Conservation (phyloP, 1,140 invertebrate genomes). For the Philopotamus ludificatus region DNA sequence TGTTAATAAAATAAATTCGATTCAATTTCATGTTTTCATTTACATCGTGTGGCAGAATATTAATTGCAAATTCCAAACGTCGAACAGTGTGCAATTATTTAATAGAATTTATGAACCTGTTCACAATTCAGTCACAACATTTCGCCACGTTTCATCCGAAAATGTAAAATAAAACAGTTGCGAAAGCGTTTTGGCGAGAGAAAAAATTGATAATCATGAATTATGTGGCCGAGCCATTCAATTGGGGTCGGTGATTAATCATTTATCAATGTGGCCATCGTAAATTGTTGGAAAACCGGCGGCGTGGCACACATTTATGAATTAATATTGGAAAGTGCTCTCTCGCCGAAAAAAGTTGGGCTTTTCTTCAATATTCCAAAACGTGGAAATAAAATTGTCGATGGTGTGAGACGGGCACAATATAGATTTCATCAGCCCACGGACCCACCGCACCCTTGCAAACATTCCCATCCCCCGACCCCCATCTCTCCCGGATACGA, state of each 20-base stretch:
- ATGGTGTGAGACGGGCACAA: neutral
- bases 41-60: too few species aligned
- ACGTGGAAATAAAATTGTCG: neutral
- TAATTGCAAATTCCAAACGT: too few species aligned
- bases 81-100: too few species aligned
- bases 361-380: neutral
- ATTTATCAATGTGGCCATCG: slow-evolving; percentile 12
- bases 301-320: slow-evolving; percentile 1
- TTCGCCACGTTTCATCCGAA: too few species aligned
- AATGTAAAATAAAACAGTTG: too few species aligned
- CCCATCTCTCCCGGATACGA: too few species aligned
- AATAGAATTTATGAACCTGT: too few species aligned
- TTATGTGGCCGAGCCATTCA: neutral
- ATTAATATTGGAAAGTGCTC: slow-evolving; percentile 27
- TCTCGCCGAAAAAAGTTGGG: neutral
- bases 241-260: slow-evolving; percentile 15
- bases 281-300: slow-evolving; percentile 15
- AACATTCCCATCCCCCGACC: too few species aligned
- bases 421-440: neutral
- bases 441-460: too few species aligned
- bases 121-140: too few species aligned
- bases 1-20: too few species aligned
- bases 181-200: neutral
- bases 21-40: too few species aligned
- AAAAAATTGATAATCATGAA: neutral